Conservation (phyloP, 2,888 invertebrate genomes). For the Campoletis raptor region DNA sequence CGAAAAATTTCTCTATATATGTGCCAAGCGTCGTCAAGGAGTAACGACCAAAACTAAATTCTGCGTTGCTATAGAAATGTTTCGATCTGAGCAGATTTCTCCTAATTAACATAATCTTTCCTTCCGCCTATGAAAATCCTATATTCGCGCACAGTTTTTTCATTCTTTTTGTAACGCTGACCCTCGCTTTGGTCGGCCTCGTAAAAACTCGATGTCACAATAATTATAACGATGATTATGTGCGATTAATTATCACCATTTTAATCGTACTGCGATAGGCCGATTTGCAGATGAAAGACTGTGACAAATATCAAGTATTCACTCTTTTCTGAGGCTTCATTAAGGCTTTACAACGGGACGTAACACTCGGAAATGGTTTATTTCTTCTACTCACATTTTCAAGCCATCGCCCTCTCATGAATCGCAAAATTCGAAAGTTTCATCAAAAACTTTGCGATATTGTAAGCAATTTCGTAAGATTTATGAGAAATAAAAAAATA, state of each 20-base stretch:
- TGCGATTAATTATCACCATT: neutral
- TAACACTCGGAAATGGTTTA: neutral
- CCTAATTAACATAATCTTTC: constrained; percentile 69
- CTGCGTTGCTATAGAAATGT: constrained; percentile 18
- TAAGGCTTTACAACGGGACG: neutral
- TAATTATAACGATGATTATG: constrained; percentile 13
- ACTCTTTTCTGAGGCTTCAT: neutral
- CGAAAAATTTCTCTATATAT: constrained; percentile 60
- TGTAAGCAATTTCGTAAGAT: neutral
- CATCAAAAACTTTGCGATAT: neutral
- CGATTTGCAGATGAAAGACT: neutral
- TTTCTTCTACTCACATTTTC: neutral
- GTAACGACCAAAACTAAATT: constrained; percentile 31
- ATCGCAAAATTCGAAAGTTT: neutral
- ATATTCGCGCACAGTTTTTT: constrained; percentile 25
- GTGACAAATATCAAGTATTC: constrained; percentile 7
- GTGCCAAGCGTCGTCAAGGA: constrained; percentile 2
- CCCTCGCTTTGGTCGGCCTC: constrained; percentile 5
- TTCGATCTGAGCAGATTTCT: constrained; percentile 65
- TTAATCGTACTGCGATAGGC: constrained; percentile 31
- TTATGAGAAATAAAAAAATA: neutral
- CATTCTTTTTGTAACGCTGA: constrained; percentile 2
- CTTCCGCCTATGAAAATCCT: constrained; percentile 48
- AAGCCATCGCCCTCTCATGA: neutral
- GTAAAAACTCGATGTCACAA: constrained; percentile 60